Conservation (phyloP, 2,797 vertebrate genomes). For the Sebastes jordani region DNA sequence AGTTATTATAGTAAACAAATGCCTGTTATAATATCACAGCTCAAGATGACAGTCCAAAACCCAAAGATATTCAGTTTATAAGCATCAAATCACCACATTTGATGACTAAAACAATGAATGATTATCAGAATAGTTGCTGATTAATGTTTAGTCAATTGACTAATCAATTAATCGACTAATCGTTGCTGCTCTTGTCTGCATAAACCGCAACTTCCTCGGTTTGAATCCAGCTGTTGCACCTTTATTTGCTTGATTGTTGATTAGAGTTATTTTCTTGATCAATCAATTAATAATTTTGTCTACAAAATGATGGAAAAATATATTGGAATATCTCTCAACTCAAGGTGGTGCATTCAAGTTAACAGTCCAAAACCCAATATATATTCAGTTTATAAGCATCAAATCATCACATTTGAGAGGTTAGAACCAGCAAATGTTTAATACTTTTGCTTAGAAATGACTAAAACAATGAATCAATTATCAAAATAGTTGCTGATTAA, state of each 20-base stretch:
- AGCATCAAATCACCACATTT: neutral
- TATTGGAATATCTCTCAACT: neutral
- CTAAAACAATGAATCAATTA: neutral
- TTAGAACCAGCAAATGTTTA: neutral
- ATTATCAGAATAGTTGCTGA: neutral
- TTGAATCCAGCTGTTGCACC: neutral
- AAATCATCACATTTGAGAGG: rapidly evolving
- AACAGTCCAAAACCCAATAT: neutral
- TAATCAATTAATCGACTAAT: neutral
- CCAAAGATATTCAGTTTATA: neutral
- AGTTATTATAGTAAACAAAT: neutral
- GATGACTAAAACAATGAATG: neutral
- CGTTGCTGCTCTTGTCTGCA: rapidly evolving
- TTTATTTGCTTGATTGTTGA: neutral
- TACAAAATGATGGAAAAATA: neutral
- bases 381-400: neutral
- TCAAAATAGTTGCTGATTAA: neutral
- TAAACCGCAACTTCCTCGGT: neutral
- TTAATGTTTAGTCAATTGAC: neutral
- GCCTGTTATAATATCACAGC: neutral
- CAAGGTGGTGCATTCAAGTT: neutral
- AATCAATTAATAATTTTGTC: neutral
- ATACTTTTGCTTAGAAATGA: rapidly evolving
- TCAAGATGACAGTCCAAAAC: neutral
- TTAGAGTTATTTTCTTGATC: neutral